phyloP scores from a whole-genome alignment of 2,797 vertebrate genomes.

The Syndactyla subalaris region DNA sequence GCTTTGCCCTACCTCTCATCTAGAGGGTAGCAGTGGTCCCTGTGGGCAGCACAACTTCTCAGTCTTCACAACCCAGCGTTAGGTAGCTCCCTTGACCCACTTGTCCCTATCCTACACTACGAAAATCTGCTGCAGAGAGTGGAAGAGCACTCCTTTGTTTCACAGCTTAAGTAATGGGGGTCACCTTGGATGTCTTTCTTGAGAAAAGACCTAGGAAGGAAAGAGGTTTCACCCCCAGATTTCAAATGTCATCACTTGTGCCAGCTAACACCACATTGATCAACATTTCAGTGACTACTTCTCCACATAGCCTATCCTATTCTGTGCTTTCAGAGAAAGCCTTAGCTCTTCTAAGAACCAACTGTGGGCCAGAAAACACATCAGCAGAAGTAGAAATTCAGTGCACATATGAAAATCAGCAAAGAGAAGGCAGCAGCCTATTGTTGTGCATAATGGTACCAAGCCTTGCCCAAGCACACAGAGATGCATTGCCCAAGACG shows the following conservation, averaged over 20 bases:
- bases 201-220: not conserved
- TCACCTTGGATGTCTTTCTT: not conserved
- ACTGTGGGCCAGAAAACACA: not conserved
- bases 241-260: not conserved
- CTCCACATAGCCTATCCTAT: not conserved
- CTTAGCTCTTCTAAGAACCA: not conserved
- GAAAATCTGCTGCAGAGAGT: not conserved
- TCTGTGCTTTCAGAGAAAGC: not conserved
- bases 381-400: not conserved
- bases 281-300: not conserved
- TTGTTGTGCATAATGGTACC: not conserved
- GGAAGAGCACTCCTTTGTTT: not conserved
- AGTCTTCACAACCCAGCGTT: not conserved
- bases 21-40: not conserved
- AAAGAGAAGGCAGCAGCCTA: not conserved
- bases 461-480: not conserved
- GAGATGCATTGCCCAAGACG: fast-evolving
- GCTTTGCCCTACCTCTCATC: not conserved
- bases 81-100: fast-evolving
- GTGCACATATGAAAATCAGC: not conserved
- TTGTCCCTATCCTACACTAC: too few species aligned
- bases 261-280: not conserved
- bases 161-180: not conserved
- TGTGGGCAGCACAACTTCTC: not conserved
- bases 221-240: not conserved